These are phyloP conservation scores for Coracopsis vasa DNA, from an alignment of 2,113 vertebrate genomes.

Conservation along the genomic window DNA sequence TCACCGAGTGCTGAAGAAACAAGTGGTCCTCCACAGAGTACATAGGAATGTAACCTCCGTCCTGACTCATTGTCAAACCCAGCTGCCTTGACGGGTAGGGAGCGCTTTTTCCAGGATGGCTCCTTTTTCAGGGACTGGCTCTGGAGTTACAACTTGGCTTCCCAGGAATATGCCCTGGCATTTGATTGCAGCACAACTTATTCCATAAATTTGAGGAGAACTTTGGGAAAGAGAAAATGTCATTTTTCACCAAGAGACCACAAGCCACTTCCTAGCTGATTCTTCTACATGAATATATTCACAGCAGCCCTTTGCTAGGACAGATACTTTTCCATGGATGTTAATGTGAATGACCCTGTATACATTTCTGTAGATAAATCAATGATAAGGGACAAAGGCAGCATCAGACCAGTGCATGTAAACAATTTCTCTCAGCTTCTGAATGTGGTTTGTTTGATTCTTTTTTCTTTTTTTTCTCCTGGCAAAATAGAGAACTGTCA, in stretches of 20 bases:
- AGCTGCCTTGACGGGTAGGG: background rate
- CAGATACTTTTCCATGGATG: background rate
- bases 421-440: background rate
- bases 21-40: background rate
- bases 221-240: background rate
- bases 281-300: background rate
- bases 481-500: background rate
- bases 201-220: background rate
- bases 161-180: background rate
- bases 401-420: background rate
- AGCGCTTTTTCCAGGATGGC: background rate
- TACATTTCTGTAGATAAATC: background rate
- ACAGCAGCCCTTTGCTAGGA: background rate
- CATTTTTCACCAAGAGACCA: background rate
- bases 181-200: background rate
- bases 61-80: accelerated
- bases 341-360: background rate
- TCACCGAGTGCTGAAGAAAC: background rate
- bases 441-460: accelerated
- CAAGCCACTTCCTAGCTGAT: background rate
- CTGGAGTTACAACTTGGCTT: background rate
- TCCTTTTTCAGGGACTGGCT: background rate
- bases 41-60: background rate
- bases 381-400: background rate
- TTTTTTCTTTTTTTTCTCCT: background rate